Conservation (phyloP, 2,797 vertebrate genomes). For the Furcifer pardalis region DNA sequence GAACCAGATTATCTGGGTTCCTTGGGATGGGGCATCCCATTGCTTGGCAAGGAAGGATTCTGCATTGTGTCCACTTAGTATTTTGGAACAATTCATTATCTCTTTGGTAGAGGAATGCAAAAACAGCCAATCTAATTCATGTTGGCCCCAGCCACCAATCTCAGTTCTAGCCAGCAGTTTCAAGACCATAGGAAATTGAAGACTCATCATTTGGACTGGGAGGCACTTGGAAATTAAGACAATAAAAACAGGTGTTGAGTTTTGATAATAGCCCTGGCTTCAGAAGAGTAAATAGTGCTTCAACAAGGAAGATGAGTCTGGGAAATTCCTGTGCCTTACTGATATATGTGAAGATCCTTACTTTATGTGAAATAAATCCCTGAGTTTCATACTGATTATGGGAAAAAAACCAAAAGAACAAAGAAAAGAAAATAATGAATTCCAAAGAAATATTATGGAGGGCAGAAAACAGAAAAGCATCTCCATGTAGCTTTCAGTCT, state of each 20-base stretch:
- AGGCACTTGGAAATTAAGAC: no score
- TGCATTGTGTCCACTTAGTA: no score
- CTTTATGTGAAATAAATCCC: not conserved
- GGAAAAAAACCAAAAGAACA: no score
- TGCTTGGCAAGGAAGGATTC: no score
- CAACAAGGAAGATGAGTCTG: not conserved
- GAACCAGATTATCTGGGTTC: not conserved
- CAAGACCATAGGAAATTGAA: not conserved
- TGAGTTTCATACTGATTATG: not conserved
- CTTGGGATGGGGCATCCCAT: not conserved
- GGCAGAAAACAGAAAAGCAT: not conserved
- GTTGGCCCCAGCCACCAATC: not conserved
- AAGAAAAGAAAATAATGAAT: no score
- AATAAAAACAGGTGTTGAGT: no score
- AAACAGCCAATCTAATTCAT: not conserved
- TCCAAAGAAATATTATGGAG: no score
- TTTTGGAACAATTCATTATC: no score
- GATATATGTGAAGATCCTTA: not conserved
- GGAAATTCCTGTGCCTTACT: not conserved
- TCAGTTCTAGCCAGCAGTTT: not conserved
- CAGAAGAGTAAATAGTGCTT: not conserved
- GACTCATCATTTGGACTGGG: no score
- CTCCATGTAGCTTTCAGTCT: not conserved
- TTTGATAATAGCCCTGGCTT: not conserved
- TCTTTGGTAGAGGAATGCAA: no score